Percentiles rank a stretch among this genome's conserved stretches.
phyloP scores from a whole-genome alignment of 2,113 vertebrate genomes.

The Lepisosteus osseus region DNA sequence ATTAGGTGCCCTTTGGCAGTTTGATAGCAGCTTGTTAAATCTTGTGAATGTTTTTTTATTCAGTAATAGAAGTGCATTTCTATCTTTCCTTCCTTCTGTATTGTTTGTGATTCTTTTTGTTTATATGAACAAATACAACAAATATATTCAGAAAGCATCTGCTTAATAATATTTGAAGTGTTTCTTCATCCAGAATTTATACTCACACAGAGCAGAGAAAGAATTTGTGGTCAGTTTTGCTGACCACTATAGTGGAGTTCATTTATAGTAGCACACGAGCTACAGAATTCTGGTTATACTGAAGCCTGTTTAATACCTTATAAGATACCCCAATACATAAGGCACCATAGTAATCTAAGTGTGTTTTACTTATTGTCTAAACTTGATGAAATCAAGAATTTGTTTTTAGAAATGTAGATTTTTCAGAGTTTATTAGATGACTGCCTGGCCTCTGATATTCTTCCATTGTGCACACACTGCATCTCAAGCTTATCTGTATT shows the following conservation, averaged over 20 bases:
- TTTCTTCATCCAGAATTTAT: neutral
- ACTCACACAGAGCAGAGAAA: neutral
- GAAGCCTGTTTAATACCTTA: too few species aligned
- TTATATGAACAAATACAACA: neutral
- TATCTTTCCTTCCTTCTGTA: slow-evolving; percentile 13
- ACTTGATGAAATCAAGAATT: too few species aligned
- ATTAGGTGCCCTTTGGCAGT: slow-evolving; percentile 55
- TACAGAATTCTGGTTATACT: too few species aligned
- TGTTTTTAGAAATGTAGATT: too few species aligned
- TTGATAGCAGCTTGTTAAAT: slow-evolving; percentile 59
- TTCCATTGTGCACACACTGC: too few species aligned
- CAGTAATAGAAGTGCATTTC: slow-evolving; percentile 34
- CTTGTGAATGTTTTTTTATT: slow-evolving; percentile 49
- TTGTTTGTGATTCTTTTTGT: neutral
- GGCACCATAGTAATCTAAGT: too few species aligned
- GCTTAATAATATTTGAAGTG: neutral
- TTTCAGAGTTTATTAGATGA: too few species aligned
- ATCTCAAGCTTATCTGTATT: too few species aligned
- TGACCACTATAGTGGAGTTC: slow-evolving; percentile 9
- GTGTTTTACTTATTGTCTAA: too few species aligned
- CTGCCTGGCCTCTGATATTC: too few species aligned
- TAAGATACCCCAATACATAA: too few species aligned
- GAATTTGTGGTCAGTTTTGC: slow-evolving; percentile 11
- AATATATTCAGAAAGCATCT: neutral
- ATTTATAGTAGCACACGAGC: neutral